A percentile compares a stretch with the other conserved stretches of the same genome.
Evolutionary conservation across 1,140 invertebrate species (phyloP).

Genomic region (Harlomillsia oculata): DNA sequence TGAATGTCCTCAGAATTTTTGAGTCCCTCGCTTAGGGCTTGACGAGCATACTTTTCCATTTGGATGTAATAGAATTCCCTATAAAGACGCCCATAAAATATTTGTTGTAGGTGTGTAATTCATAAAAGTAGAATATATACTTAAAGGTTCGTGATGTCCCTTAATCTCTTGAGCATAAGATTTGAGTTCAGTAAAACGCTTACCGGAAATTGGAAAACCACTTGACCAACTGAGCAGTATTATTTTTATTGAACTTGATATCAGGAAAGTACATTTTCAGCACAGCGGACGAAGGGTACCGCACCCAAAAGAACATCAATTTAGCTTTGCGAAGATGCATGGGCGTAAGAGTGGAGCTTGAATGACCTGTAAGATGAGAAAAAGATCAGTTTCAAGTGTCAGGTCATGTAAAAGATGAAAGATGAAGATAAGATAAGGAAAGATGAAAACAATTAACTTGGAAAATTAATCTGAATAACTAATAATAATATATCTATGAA

Average conservation of each 20-base stretch:
- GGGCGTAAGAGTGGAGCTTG: constrained; percentile 83
- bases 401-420: too few relatives aligned
- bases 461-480: too few relatives aligned
- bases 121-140: too few relatives aligned
- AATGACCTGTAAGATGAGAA: constrained; percentile 73
- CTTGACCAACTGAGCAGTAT: constrained; percentile 99
- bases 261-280: constrained; percentile 99
- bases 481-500: too few relatives aligned
- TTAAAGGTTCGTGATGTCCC: background rate
- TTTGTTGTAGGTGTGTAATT: background rate
- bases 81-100: constrained; percentile 34
- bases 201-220: constrained; percentile 99
- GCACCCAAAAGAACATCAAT: constrained; percentile 99
- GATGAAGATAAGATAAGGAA: too few relatives aligned
- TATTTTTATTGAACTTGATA: constrained; percentile 99
- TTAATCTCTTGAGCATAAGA: background rate
- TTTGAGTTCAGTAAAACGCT: constrained; percentile 43
- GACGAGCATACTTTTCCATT: constrained; percentile 99
- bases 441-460: too few relatives aligned
- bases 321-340: constrained; percentile 99
- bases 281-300: constrained; percentile 95
- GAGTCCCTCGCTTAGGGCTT: constrained; percentile 91
- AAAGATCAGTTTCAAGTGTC: too few relatives aligned
- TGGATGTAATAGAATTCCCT: constrained; percentile 99
- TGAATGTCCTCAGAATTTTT: constrained; percentile 85